Evolutionary conservation across 2,888 invertebrate species (phyloP).

Genomic region (Netelia virgata): DNA sequence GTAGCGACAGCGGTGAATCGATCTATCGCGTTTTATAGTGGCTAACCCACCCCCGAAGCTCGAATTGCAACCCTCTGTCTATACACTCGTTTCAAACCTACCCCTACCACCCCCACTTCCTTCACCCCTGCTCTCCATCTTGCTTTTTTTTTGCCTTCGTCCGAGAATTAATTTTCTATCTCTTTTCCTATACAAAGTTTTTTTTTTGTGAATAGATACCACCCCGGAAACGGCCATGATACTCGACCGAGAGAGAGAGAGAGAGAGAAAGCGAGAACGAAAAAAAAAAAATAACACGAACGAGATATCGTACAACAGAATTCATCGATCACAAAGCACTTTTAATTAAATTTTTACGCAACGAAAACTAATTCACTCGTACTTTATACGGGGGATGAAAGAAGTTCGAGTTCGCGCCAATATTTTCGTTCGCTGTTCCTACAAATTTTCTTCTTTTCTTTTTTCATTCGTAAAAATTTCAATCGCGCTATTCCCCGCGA

Average conservation of each 20-base stretch:
- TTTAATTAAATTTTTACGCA: background rate
- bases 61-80: conserved; percentile 43
- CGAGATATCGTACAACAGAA: background rate
- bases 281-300: too few relatives aligned
- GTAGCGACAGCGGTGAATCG: conserved; percentile 59
- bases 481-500: background rate
- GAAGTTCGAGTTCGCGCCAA: background rate
- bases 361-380: background rate
- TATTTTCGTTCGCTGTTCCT: background rate
- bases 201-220: too few relatives aligned
- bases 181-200: too few relatives aligned
- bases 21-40: conserved; percentile 57
- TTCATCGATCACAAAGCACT: background rate
- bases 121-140: background rate
- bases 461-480: background rate
- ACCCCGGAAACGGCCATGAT: too few relatives aligned
- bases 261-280: too few relatives aligned
- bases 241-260: too few relatives aligned
- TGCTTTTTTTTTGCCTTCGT: background rate
- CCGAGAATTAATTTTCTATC: background rate
- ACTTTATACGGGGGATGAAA: background rate
- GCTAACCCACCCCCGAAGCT: background rate
- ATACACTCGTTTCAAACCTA: background rate
- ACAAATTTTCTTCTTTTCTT: background rate
- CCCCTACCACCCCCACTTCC: background rate